These are phyloP conservation scores for Odontesthes bonariensis DNA, from an alignment of 2,113 vertebrate genomes.

Conservation along the genomic window DNA sequence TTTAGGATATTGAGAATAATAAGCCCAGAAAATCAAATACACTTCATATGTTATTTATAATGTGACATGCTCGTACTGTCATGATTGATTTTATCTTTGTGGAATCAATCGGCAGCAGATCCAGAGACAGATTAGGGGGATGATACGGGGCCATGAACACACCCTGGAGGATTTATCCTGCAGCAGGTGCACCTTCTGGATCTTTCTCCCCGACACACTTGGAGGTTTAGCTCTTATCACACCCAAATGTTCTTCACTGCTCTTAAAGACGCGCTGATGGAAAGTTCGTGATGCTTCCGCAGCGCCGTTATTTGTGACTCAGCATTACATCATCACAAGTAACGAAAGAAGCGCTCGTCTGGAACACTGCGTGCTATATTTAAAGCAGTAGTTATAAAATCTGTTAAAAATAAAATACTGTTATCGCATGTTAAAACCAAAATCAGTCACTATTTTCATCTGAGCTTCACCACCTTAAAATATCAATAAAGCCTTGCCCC, in stretches of 20 bases:
- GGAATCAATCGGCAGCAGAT: conserved; percentile 37
- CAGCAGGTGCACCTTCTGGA: conserved; percentile 55
- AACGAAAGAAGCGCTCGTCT: not conserved
- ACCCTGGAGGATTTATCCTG: conserved; percentile 49
- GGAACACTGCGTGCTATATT: conserved; percentile 18
- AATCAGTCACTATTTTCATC: conserved; percentile 50
- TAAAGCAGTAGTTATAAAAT: conserved; percentile 33
- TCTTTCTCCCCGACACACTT: conserved; percentile 46
- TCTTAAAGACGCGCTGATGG: conserved; percentile 25
- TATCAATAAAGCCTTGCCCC: conserved; percentile 73
- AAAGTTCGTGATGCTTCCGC: conserved; percentile 24
- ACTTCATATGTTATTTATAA: no score
- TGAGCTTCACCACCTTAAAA: conserved; percentile 64
- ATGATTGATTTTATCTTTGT: conserved; percentile 30
- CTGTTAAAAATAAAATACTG: conserved; percentile 19
- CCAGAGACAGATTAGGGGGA: conserved; percentile 24
- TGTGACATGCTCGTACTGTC: no score
- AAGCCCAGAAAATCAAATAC: no score
- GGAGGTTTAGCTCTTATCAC: conserved; percentile 63
- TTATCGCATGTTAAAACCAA: conserved; percentile 40
- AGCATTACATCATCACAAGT: conserved; percentile 9
- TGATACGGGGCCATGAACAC: conserved; percentile 19
- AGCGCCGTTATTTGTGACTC: conserved; percentile 39
- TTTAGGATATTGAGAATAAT: not conserved
- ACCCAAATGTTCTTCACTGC: conserved; percentile 33